Conservation (phyloP, 2,113 vertebrate genomes). For the Nipponia nippon region DNA sequence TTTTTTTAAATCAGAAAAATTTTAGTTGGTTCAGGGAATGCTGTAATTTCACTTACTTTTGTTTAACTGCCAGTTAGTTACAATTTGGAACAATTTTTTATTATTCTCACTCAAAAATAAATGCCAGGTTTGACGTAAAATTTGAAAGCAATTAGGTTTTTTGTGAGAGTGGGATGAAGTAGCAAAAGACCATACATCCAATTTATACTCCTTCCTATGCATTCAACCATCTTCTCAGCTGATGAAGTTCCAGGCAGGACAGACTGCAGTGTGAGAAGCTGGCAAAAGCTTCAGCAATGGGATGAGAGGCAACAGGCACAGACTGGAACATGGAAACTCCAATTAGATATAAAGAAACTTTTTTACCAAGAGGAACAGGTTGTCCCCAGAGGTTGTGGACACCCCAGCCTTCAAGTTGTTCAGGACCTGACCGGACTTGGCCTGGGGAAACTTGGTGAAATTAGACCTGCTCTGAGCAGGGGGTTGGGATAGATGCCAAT, state of each 20-base stretch:
- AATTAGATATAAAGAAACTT: not conserved
- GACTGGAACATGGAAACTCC: not conserved
- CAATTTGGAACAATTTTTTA: not conserved
- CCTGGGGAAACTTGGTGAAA: not conserved
- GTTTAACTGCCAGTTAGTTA: not conserved
- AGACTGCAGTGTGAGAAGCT: not conserved
- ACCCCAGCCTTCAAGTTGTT: not conserved
- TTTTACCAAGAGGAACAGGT: not conserved
- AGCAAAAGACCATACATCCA: not conserved
- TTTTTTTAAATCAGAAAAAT: not conserved
- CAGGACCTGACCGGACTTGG: not conserved
- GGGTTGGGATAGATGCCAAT: not conserved
- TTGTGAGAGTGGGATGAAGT: not conserved
- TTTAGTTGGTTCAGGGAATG: not conserved
- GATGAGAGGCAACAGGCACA: not conserved
- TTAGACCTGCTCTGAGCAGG: not conserved
- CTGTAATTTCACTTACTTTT: not conserved
- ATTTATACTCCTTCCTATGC: not conserved
- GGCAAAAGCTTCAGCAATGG: not conserved
- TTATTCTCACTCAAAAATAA: not conserved
- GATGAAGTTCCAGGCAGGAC: not conserved
- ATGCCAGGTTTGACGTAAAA: not conserved
- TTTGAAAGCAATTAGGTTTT: not conserved
- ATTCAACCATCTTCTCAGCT: not conserved
- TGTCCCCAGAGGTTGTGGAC: not conserved